phyloP scores from a whole-genome alignment of 1,140 invertebrate species.

The Halesus radiatus region DNA sequence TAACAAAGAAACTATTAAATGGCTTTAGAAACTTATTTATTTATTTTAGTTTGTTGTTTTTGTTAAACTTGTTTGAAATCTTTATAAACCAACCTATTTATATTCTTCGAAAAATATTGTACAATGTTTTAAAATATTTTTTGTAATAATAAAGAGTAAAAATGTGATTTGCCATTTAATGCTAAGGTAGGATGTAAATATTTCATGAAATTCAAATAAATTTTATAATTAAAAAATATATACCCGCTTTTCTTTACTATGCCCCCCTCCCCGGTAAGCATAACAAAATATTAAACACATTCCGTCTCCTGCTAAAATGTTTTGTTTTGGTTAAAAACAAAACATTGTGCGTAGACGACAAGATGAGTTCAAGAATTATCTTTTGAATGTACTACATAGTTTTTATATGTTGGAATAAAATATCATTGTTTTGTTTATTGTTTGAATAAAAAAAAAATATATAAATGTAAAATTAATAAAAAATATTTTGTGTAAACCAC shows the following conservation, averaged over 20 bases:
- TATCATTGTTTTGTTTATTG: too few species aligned
- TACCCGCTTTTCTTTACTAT: not conserved
- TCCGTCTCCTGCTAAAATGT: too few species aligned
- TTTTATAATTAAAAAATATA: not conserved
- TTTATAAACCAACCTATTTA: constrained; percentile 26
- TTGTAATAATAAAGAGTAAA: not conserved
- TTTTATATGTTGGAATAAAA: too few species aligned
- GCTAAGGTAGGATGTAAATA: constrained; percentile 37
- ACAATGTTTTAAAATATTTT: constrained; percentile 4
- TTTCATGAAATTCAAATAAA: constrained; percentile 31
- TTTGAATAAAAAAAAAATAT: too few species aligned
- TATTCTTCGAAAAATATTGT: constrained; percentile 11
- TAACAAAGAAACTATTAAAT: not conserved
- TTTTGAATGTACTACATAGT: too few species aligned
- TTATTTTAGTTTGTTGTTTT: constrained; percentile 12
- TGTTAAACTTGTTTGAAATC: not conserved
- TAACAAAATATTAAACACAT: too few species aligned
- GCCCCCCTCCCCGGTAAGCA: too few species aligned
- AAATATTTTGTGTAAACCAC: too few species aligned
- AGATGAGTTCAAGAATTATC: too few species aligned
- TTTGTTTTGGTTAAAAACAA: too few species aligned
- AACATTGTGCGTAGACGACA: too few species aligned
- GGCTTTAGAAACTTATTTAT: constrained; percentile 2
- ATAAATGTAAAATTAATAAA: too few species aligned
- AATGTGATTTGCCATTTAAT: constrained; percentile 44